phyloP scores from a whole-genome alignment of 64 coral and sea anemone genomes.

The Orbicella faveolata region DNA sequence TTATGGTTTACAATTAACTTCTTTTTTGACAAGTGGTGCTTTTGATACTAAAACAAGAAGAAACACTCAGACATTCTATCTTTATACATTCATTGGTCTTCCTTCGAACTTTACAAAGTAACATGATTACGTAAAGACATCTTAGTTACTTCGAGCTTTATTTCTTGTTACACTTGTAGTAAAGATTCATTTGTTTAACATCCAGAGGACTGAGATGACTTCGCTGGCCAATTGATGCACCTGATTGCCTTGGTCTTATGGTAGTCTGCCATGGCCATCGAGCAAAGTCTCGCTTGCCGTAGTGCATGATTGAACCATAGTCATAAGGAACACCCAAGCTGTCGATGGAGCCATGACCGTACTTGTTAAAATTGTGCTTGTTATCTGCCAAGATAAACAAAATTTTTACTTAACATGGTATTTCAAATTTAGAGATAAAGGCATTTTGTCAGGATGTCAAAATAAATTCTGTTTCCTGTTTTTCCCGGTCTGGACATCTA shows the following conservation, averaged over 20 bases:
- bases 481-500: too few species aligned
- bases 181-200: conserved; percentile 76
- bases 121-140: not conserved
- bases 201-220: conserved; percentile 60
- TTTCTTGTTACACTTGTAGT: conserved; percentile 60
- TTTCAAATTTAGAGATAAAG: not conserved
- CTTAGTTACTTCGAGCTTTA: not conserved
- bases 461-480: too few species aligned
- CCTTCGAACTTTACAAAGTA: not conserved
- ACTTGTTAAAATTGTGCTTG: conserved; percentile 83
- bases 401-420: too few species aligned
- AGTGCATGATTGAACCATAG: conserved; percentile 87
- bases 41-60: not conserved
- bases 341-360: conserved; percentile 53
- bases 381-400: conserved; percentile 27
- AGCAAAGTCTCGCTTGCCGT: conserved; percentile 70
- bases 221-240: conserved; percentile 81
- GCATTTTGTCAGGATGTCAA: too few species aligned
- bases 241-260: conserved; percentile 57
- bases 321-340: conserved; percentile 76
- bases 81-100: not conserved
- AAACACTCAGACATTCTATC: not conserved
- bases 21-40: not conserved
- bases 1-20: not conserved
- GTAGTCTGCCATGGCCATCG: conserved; percentile 79